Evolutionary conservation across 2,888 invertebrate genomes (phyloP).

Genomic region (Globia sparganii): DNA sequence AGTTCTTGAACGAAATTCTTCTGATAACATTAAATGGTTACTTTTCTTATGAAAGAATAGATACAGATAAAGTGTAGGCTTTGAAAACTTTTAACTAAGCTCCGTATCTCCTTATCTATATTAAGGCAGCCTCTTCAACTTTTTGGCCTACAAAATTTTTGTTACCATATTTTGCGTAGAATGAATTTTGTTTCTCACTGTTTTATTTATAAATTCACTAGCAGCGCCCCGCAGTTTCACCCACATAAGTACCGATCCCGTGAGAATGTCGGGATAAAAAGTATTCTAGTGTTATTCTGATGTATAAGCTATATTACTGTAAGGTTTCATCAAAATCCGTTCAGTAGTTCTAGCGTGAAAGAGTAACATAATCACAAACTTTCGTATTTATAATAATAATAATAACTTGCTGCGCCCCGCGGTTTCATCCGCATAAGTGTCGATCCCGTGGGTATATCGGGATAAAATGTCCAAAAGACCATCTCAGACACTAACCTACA

Average conservation of each 20-base stretch:
- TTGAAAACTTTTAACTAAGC: conserved; percentile 55
- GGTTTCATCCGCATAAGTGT: too few relatives aligned
- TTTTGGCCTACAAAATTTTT: conserved; percentile 2
- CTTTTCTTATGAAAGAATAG: conserved; percentile 45
- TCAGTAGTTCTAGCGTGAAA: neutral
- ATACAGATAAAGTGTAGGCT: conserved; percentile 38
- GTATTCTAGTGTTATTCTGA: too few relatives aligned
- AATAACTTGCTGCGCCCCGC: too few relatives aligned
- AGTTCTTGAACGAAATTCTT: conserved; percentile 9
- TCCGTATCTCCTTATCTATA: conserved; percentile 44
- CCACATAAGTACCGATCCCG: neutral
- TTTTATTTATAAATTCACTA: conserved; percentile 5
- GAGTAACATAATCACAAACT: too few relatives aligned
- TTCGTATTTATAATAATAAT: too few relatives aligned
- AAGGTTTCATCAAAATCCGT: neutral
- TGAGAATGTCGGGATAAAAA: neutral
- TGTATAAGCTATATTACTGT: too few relatives aligned
- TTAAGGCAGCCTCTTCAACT: conserved; percentile 42
- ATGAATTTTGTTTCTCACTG: neutral
- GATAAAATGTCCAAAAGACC: too few relatives aligned
- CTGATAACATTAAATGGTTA: conserved; percentile 31
- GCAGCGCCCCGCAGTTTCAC: neutral
- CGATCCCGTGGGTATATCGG: too few relatives aligned
- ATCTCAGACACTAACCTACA: too few relatives aligned
- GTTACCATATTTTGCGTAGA: conserved; percentile 21